Conservation (phyloP, 2,113 vertebrate species). For the Stomatorhinus ivindoensis region DNA sequence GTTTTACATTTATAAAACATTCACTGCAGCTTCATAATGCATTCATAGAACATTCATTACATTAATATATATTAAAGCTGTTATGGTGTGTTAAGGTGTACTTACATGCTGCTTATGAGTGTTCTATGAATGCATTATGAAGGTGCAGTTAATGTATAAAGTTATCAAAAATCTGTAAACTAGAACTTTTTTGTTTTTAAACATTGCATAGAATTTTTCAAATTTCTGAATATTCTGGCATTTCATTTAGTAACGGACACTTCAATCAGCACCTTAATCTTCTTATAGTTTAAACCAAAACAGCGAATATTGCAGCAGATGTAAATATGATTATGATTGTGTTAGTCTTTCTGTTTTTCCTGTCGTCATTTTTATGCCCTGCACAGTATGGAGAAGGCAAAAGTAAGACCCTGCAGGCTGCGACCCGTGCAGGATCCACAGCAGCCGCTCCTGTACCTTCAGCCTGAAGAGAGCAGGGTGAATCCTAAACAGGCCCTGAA, state of each 20-base stretch:
- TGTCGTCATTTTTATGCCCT: no score
- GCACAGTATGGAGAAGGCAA: no score
- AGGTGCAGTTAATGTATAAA: background rate
- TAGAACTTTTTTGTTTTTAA: background rate
- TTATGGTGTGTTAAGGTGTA: background rate
- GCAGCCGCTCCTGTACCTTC: slow-evolving; percentile 47
- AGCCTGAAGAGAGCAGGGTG: slow-evolving; percentile 70
- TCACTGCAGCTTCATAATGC: background rate
- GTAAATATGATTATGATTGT: background rate
- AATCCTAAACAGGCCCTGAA: slow-evolving; percentile 74
- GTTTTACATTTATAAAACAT: background rate
- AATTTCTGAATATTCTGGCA: background rate
- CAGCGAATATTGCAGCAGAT: background rate
- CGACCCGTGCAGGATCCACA: slow-evolving; percentile 29
- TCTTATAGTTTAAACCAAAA: background rate
- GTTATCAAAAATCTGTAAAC: no score
- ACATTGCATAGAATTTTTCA: background rate
- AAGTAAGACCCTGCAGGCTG: background rate
- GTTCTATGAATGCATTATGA: background rate
- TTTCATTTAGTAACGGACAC: background rate
- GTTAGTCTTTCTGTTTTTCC: background rate
- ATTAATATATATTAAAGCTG: background rate
- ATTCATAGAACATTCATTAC: background rate
- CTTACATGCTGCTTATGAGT: background rate
- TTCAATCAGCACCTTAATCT: background rate